phyloP scores from a whole-genome alignment of 1,140 invertebrate genomes.

The Bradysia coprophila region DNA sequence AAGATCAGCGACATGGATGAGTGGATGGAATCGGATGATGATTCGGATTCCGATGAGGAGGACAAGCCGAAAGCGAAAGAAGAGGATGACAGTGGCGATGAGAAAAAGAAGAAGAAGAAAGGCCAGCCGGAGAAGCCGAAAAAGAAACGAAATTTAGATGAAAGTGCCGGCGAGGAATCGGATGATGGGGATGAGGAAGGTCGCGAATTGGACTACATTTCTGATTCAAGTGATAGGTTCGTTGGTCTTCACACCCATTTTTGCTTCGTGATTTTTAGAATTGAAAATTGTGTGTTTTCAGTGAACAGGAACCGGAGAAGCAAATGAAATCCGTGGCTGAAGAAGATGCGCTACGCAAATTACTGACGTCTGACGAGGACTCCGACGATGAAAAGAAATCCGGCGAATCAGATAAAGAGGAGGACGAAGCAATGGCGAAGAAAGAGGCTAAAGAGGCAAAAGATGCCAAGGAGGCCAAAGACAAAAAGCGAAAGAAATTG shows the following conservation, averaged over 20 bases:
- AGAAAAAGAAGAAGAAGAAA: constrained; percentile 48
- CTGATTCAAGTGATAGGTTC: constrained; percentile 56
- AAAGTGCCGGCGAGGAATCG: constrained; percentile 85
- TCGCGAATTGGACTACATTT: constrained; percentile 72
- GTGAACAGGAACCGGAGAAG: background rate
- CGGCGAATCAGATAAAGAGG: constrained; percentile 33
- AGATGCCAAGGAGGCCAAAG: constrained; percentile 36
- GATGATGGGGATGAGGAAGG: constrained; percentile 94
- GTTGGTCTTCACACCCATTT: background rate
- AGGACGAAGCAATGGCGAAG: constrained; percentile 30
- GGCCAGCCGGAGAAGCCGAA: constrained; percentile 46
- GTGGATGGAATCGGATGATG: constrained; percentile 72
- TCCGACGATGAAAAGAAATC: constrained; percentile 57
- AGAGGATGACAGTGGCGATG: constrained; percentile 41
- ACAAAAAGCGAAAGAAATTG: constrained; percentile 38
- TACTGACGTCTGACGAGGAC: constrained; percentile 79
- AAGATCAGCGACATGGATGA: constrained; percentile 91
- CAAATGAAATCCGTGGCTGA: constrained; percentile 66
- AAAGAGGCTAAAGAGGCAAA: constrained; percentile 36
- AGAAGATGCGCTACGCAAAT: constrained; percentile 69
- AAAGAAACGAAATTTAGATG: constrained; percentile 53
- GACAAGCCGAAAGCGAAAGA: constrained; percentile 43
- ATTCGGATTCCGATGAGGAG: constrained; percentile 36
- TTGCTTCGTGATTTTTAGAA: too few relatives aligned
- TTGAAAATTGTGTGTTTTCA: background rate